Percentiles rank a stretch among this genome's conserved stretches.
These are phyloP conservation scores for Dendrocopos noguchii DNA, from an alignment of 2,113 vertebrate species.

Conservation along the genomic window DNA sequence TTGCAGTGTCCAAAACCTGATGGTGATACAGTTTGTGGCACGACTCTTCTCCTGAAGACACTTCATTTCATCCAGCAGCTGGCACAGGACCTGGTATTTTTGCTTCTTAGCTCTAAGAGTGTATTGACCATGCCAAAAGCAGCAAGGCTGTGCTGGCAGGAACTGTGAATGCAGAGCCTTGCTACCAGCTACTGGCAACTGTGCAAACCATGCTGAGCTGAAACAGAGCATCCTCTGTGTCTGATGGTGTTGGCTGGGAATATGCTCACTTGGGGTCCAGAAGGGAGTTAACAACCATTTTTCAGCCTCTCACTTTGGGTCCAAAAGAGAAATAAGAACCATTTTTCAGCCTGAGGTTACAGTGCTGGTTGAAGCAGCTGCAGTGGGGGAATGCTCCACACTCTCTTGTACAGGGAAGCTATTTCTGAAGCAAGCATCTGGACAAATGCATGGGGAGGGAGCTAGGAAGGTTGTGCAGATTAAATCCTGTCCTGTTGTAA, in stretches of 20 bases:
- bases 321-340: background rate
- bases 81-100: conserved; percentile 89
- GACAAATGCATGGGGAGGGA: background rate
- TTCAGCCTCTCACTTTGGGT: background rate
- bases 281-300: background rate
- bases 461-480: background rate
- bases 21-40: conserved; percentile 77
- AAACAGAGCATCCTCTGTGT: background rate
- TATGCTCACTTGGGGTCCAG: background rate
- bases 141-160: background rate
- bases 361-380: background rate
- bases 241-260: background rate
- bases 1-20: conserved; percentile 66
- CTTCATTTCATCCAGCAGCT: conserved; percentile 95
- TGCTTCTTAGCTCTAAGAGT: background rate
- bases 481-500: background rate
- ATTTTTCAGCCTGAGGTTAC: background rate
- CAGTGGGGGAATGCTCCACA: background rate
- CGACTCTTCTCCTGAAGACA: conserved; percentile 89
- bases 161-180: background rate
- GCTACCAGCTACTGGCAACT: background rate
- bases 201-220: background rate
- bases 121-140: background rate
- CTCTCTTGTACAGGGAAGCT: background rate
- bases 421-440: background rate